phyloP scores from a whole-genome alignment of 2,888 invertebrate genomes.

The Hypolimnas misippus region DNA sequence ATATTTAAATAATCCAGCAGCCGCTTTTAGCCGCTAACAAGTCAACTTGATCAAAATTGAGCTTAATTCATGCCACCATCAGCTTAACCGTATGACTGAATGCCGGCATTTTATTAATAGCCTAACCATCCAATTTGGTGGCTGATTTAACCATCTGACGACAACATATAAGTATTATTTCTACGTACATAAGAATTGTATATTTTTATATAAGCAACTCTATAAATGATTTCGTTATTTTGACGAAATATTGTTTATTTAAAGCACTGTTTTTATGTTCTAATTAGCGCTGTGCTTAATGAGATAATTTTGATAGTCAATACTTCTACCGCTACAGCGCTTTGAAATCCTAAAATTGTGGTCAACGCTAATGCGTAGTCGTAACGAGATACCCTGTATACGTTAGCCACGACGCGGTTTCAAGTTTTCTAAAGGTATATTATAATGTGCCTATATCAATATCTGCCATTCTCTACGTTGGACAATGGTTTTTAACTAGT shows the following conservation, averaged over 20 bases:
- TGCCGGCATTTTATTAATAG: no score
- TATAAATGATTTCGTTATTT: no score
- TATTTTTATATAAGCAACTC: no score
- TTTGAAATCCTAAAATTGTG: constrained; percentile 49
- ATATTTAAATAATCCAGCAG: no score
- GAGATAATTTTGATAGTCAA: background rate
- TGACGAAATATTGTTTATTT: background rate
- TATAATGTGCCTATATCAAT: constrained; percentile 55
- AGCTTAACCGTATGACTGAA: no score
- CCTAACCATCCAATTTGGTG: no score
- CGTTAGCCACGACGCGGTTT: constrained; percentile 68
- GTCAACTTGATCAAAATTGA: no score
- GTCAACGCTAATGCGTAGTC: constrained; percentile 65
- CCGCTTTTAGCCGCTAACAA: no score
- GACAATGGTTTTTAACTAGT: constrained; percentile 28
- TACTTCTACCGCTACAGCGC: constrained; percentile 23
- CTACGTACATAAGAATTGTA: no score
- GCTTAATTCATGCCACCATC: no score
- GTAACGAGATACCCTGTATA: constrained; percentile 60
- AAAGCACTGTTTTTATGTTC: background rate
- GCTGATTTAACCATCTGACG: no score
- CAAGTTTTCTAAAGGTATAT: constrained; percentile 56
- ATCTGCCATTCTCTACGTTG: constrained; percentile 51
- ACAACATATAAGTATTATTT: no score
- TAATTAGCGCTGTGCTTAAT: background rate